phyloP scores from a whole-genome alignment of 1,140 invertebrate species.

The Belonocnema kinseyi region DNA sequence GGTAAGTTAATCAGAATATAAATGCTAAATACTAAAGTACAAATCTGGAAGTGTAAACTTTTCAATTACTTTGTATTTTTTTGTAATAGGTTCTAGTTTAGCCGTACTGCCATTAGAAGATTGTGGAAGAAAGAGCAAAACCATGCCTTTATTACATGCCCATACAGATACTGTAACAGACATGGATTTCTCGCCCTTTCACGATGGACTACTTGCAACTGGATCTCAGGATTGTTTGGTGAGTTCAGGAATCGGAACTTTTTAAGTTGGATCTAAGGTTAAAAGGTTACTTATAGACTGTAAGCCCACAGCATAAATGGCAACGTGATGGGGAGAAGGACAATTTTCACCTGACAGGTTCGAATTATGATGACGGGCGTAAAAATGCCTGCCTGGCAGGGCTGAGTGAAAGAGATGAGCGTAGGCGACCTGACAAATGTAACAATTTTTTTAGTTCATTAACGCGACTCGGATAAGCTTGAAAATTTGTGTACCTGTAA shows the following conservation, averaged over 20 bases:
- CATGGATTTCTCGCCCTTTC: constrained; percentile 95
- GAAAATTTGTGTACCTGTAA: too few relatives aligned
- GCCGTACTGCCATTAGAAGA: constrained; percentile 91
- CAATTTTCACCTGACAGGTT: too few relatives aligned
- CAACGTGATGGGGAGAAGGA: too few relatives aligned
- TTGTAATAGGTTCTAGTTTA: constrained; percentile 84
- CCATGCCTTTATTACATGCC: constrained; percentile 88
- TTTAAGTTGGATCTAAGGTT: too few relatives aligned
- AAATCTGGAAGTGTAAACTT: not conserved
- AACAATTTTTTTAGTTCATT: too few relatives aligned
- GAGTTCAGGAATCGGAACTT: constrained; percentile 44
- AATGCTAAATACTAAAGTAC: not conserved
- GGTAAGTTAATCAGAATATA: constrained; percentile 63
- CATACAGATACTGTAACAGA: constrained; percentile 95
- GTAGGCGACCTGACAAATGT: too few relatives aligned
- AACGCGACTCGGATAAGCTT: too few relatives aligned
- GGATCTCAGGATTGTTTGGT: constrained; percentile 93
- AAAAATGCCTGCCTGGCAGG: too few relatives aligned
- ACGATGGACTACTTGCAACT: constrained; percentile 92
- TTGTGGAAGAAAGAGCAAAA: constrained; percentile 89
- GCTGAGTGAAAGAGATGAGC: too few relatives aligned
- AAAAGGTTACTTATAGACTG: too few relatives aligned
- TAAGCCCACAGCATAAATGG: too few relatives aligned
- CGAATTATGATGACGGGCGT: too few relatives aligned
- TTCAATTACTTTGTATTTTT: not conserved